A percentile compares a stretch with the other conserved stretches of the same genome.
phyloP scores from a whole-genome alignment of 2,113 vertebrate genomes.

The Motacilla alba region DNA sequence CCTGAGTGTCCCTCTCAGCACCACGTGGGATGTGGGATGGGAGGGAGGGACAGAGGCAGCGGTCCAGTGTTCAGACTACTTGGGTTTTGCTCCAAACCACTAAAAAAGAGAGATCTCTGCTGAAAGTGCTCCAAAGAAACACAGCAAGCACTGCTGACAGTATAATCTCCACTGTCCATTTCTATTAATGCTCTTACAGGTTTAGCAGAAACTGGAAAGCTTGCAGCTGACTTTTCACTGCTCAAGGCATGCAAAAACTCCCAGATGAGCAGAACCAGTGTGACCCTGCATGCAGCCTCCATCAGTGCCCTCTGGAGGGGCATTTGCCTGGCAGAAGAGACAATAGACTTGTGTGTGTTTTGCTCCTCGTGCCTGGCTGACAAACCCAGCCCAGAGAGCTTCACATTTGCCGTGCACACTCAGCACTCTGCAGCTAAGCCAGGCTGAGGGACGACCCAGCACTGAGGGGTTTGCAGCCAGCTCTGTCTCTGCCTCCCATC shows the following conservation, averaged over 20 bases:
- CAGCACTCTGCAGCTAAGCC: background rate
- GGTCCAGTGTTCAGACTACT: background rate
- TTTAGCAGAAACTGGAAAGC: background rate
- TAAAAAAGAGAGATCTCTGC: background rate
- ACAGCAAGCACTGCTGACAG: background rate
- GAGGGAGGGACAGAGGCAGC: background rate
- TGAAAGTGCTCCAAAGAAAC: background rate
- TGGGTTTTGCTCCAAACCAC: background rate
- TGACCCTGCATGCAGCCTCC: fast-evolving
- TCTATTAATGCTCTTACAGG: background rate
- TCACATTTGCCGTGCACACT: background rate
- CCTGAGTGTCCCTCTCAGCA: background rate
- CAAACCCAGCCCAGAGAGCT: background rate
- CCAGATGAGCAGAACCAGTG: fast-evolving
- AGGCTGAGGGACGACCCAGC: background rate
- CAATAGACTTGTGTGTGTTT: background rate
- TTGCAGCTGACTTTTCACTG: background rate
- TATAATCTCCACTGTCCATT: background rate
- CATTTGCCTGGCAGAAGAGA: background rate
- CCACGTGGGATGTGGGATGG: background rate
- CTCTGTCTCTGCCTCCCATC: background rate
- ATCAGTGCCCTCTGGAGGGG: fast-evolving
- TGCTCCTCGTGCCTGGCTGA: background rate
- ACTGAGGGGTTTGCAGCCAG: background rate
- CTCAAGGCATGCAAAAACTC: fast-evolving